Evolutionary conservation across 2,888 invertebrate genomes (phyloP), one percentile per base, ranked within the genome.

Genomic region (Microctonus aethiopoides): DNA sequence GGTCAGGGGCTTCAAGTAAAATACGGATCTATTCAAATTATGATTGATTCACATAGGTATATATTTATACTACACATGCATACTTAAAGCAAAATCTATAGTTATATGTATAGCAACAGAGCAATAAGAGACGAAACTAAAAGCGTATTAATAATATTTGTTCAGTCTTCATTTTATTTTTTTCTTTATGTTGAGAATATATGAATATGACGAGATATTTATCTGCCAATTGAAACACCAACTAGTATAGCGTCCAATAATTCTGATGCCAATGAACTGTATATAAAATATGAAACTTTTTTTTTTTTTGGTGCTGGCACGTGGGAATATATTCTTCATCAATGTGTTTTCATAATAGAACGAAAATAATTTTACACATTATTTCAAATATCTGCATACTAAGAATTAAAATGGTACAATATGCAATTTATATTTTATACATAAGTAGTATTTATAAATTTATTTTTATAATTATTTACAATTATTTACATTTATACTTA

Each of bases 401-500:
- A n/a, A n/a, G n/a, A n/a, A n/a, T n/a, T n/a, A n/a, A n/a, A n/a
- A n/a, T n/a, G n/a, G n/a, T n/a, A n/a, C n/a, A n/a, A n/a, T n/a
- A n/a, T n/a, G n/a, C n/a, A n/a, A n/a, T n/a, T n/a, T n/a, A n/a
- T n/a, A n/a, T n/a, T n/a, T n/a, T n/a, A n/a, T n/a, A n/a, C n/a
- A n/a, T n/a, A n/a, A 34, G 41, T 26, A 52, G 26, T 16, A 13
- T 16, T 16, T 46, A 16, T 7, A 46, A 16, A 51, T 10, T 29
- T 36, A 41, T 11, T n/a, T 13, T 57, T 57, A 10, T 26, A 7
- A 9, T 9, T 36, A 34, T 26, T 34, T 1, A 67, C 13, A 13
- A 9, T 7, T 10, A 22, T 0, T 3, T 39, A 22, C 11, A 22
- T 39, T n/a, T 16, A 16, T 59, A 81, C 83, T 81, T 70, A 85